Base-by-base conservation (phyloP, 2,113 vertebrate species). In the Cisticola juncidis region DNA sequence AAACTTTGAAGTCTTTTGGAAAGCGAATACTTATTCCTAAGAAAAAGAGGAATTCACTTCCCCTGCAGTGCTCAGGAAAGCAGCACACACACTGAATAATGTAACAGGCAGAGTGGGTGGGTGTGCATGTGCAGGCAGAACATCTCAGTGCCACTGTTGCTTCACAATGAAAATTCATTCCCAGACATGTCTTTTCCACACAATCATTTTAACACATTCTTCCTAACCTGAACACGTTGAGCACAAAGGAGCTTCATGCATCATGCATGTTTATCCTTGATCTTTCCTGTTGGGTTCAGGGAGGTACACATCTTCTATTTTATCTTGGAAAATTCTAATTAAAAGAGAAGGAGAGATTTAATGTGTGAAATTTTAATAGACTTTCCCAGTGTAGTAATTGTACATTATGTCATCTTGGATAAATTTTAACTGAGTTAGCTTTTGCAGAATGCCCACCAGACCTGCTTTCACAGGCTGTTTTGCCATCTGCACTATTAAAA, bases 401-500 rank as follows among this genome's bases (percentile, higher is more conserved):
- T 95, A 80, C 69, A n/a, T 73, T 91, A 90, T 89, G 90, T 97
- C 88, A 88, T 86, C 62, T 86, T 97, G 94, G 88, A 95, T 94
- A 93, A 95, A 91, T 95, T 96, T 96, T 64, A 66, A 96, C 90
- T 94, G 84, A 95, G 97, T 94, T 22, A 28, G 81, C 71, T 97
- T 97, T 96, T 95, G 73, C 92, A 95, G 95, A 97, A 96, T 96
- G 90, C 94, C 95, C 90, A 97, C 81, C 82, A 95, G 96, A 97
- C 91, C 51, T 84, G 88, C 68, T 97, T 90, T 86, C 92, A 95
- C 91, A 94, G 95, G 88, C 97, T 98, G 96, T 96, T 97, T 97
- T 96, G 88, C 96, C 96, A 97, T 98, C 97, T 97, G 97, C 90
- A 95, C 90, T 93, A 97, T 97, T 96, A 97, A 97, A 97, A 86